Percentiles rank a stretch among this genome's conserved stretches.
These are phyloP conservation scores for Caenorhabditis briggsae DNA, from an alignment of 1,140 invertebrate genomes.

Conservation along the genomic window DNA sequence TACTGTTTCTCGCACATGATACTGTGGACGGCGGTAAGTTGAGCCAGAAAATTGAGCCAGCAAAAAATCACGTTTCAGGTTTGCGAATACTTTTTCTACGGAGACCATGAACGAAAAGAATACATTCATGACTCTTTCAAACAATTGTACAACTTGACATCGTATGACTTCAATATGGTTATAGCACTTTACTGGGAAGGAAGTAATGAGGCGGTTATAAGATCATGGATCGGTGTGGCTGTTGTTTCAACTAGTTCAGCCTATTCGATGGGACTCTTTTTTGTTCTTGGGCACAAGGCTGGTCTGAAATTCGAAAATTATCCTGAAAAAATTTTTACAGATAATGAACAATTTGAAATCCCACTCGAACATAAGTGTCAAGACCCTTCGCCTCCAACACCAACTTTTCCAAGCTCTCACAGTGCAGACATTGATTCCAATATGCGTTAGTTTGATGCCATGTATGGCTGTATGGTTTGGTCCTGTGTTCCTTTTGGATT, in stretches of 20 bases:
- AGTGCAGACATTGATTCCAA: background rate
- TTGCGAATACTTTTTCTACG: background rate
- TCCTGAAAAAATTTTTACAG: background rate
- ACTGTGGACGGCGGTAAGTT: background rate
- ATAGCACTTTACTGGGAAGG: background rate
- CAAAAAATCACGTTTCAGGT: background rate
- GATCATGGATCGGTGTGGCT: background rate
- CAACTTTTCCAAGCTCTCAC: slow-evolving; percentile 15
- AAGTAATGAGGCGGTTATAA: background rate
- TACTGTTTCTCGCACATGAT: background rate
- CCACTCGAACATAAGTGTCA: background rate
- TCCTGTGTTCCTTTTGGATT: background rate
- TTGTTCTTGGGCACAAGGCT: background rate
- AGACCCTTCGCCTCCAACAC: background rate
- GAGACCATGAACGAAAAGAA: background rate
- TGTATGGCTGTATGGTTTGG: slow-evolving; percentile 22
- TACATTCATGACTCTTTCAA: background rate
- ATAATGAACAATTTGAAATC: background rate
- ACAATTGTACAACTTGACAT: background rate
- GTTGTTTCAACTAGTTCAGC: background rate
- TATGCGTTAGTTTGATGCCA: background rate
- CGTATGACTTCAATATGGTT: background rate
- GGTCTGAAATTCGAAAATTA: background rate
- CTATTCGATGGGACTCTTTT: background rate
- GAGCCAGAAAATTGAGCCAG: background rate